Evolutionary conservation across 1,140 invertebrate genomes (phyloP), one percentile per base, ranked within the genome.

Genomic region (Sogatella furcifera): DNA sequence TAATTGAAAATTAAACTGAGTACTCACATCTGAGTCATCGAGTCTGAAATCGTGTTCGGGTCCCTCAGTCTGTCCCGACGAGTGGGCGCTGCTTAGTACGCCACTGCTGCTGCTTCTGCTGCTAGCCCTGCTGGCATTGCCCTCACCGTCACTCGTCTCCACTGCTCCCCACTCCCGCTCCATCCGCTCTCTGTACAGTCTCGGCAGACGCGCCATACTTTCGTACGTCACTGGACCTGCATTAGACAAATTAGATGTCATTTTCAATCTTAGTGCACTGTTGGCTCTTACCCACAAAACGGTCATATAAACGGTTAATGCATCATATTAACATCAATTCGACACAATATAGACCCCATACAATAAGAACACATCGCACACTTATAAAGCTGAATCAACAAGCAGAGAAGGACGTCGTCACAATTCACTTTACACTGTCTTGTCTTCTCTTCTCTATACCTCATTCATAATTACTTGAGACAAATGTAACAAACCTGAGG

Each of bases 161-260:
- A 61, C n/a, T 55, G 57, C 34, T 17, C 56, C 62, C 11, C 17
- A 42, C n/a, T 62, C 63, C 17, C 34, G 54, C 57, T 65, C 62
- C 62, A 64, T 62, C 59, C 57, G 62, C 64, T 68, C 68, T 79
- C 84, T 78, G 65, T 90, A 90, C 5, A 86, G 84, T 66, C 87
- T 89, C 21, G 88, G 88, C 60, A 90, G 72, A 64, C 88, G 78
- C 1, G 86, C 84, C 74, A 90, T 81, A n/a, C 84, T 88, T 67
- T 90, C 86, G 69, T 92, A 92, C 31, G 89, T 91, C 13, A 91
- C 68, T 1, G 89, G 88, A 6, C 89, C 89, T 72, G 46, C 9
- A 58, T 53, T 28, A 28, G 2, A 28, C 24, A 28, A 2, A 28
- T n/a, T n/a, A n/a, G n/a, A n/a, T n/a, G n/a, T n/a, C n/a, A n/a